Base-by-base conservation (phyloP, 2,797 vertebrate species). In the Xenopus petersii region DNA sequence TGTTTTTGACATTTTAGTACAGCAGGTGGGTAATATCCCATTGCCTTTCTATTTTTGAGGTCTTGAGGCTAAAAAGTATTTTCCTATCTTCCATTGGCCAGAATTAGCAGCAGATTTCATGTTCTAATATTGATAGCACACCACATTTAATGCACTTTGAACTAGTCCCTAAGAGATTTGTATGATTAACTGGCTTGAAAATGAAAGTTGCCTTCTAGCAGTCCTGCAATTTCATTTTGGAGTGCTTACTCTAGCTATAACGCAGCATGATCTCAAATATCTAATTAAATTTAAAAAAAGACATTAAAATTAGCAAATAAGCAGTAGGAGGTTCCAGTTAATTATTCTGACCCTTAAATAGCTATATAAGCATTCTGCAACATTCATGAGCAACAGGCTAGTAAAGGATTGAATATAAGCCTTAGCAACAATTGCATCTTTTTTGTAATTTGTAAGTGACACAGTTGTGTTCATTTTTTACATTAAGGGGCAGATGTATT, bases 401-500 rank as follows among this genome's bases (percentile, higher is more conserved):
- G 47, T 51, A 67, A 67, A 10, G 54, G 54, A 11, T 9, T 51
- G 10, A 51, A 21, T 12, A 12, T 15, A 58, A 68, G 13, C 12
- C 13, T 56, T 36, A 21, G 12, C 30, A 8, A 4, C 17, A 48
- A 48, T 65, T 36, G 21, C 51, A 21, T 46, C 10, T 17, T 65
- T 65, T 6, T 5, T 48, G n/a, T 47, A 11, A n/a, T 67, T 55
- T 13, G n/a, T 64, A 64, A 64, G 36, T 56, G 21, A 60, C 17
- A 60, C 17, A 12, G 17, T 17, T 58, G 15, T n/a, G n/a, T 13
- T 67, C 74, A 79, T 70, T 51, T 36, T 73, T 73, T 80, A 81
- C 82, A 84, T 84, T 82, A 84, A 56, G 16, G 21, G 21, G 21
- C 21, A 21, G 21, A 21, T 21, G 21, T 21, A 21, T 21, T 21